Conservation (phyloP, 1,140 invertebrate species). For the Zaprionus davidi region DNA sequence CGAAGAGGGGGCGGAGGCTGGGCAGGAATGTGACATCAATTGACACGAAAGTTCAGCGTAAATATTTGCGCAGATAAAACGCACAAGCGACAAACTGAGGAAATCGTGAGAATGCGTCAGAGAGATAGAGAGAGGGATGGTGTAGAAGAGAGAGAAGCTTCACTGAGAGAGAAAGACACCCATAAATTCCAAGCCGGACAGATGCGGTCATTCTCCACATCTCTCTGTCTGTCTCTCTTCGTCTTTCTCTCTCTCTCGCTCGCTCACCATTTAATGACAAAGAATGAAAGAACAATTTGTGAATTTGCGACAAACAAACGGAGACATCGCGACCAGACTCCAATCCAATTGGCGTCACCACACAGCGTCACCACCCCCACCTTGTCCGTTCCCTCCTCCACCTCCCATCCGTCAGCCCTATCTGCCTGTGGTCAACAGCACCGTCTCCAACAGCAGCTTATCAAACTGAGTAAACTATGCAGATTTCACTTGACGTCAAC, state of each 20-base stretch:
- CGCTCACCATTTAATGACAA: constrained; percentile 73
- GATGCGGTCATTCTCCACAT: constrained; percentile 62
- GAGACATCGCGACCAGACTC: constrained; percentile 80
- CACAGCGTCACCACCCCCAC: neutral
- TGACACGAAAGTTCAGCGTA: constrained; percentile 80
- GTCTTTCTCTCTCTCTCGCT: constrained; percentile 6
- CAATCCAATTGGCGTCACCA: constrained; percentile 62
- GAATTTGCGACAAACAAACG: constrained; percentile 79
- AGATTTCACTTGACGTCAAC: constrained; percentile 14
- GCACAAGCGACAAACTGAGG: constrained; percentile 27
- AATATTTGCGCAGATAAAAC: constrained; percentile 79
- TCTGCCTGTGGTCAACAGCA: neutral
- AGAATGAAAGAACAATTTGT: constrained; percentile 80
- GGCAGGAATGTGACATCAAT: constrained; percentile 77
- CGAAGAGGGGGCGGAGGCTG: constrained; percentile 2
- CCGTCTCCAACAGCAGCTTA: constrained; percentile 11
- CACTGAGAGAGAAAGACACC: constrained; percentile 54
- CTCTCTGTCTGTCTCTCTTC: too few relatives aligned
- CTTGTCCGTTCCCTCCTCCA: too few relatives aligned
- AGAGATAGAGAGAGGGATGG: constrained; percentile 12
- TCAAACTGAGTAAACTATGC: constrained; percentile 18
- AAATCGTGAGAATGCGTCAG: constrained; percentile 29
- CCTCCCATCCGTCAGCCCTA: neutral
- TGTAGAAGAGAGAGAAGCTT: neutral
- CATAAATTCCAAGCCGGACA: constrained; percentile 69